Evolutionary conservation across 1,140 invertebrate species (phyloP), one percentile per base, ranked within the genome.

Genomic region (Pogonomyrmex californicus): DNA sequence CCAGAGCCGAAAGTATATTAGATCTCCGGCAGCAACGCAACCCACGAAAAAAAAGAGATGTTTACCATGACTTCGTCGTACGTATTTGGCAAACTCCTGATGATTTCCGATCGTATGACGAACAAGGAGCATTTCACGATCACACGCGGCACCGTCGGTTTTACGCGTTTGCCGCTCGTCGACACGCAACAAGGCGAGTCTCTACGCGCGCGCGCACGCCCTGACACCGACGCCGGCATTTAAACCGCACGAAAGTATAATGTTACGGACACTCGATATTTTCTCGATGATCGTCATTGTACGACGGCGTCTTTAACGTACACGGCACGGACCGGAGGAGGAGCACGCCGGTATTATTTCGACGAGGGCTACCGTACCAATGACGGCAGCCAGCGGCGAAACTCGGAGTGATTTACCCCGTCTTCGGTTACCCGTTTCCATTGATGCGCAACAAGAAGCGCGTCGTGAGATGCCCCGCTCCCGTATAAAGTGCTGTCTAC

Each of bases 181-280:
- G 75, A 77, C 75, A 62, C 75, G 56, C 56, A 68, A 77, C 56
- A 77, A 56, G 87, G 73, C 56, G 85, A 56, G 75, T 56, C 56
- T 33, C 56, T 33, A 65, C 33, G 63, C 75, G 68, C 47, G 47
- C 56, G 51, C 62, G n/a, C 51, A 30, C 76, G 73, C 38, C 58
- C 62, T 65, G 75, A 65, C 66, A 85, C 47, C 78, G 54, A 70
- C 47, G 81, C 88, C 88, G 91, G 91, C 92, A 93, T 94, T 94
- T 94, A 94, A 94, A 92, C 89, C 91, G 79, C 87, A 90, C 83
- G 77, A 94, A 94, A 94, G 94, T 95, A 94, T 95, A 94, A 86
- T 92, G 93, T 95, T 95, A 94, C 94, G 88, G 93, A 94, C 92
- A 95, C 92, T 93, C 91, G 94, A 95, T 95, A 95, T 94, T 94